Conservation (phyloP, 2,797 vertebrate species). For the Acipenser ruthenus region DNA sequence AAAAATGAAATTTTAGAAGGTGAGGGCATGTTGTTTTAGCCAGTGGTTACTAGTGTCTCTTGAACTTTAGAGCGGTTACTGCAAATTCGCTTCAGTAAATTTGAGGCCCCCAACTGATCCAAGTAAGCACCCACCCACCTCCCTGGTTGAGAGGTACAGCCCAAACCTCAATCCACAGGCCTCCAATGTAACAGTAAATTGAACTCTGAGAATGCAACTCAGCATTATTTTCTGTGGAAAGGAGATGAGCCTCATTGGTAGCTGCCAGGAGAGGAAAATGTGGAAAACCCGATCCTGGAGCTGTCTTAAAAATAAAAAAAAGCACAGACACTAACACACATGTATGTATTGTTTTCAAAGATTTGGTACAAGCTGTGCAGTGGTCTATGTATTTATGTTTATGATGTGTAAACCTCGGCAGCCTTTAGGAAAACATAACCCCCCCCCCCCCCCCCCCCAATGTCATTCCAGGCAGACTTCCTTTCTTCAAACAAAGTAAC, state of each 20-base stretch:
- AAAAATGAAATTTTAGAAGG: not conserved
- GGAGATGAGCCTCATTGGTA: constrained; percentile 72
- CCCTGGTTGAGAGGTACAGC: constrained; percentile 45
- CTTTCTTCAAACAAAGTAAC: constrained; percentile 24
- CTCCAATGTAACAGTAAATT: constrained; percentile 73
- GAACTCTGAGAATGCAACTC: constrained; percentile 69
- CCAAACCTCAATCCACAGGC: constrained; percentile 65
- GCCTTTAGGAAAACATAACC: constrained; percentile 20
- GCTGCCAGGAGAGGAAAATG: constrained; percentile 53
- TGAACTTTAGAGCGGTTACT: constrained; percentile 9
- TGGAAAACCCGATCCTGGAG: constrained; percentile 43
- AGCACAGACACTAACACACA: constrained; percentile 24
- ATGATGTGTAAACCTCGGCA: constrained; percentile 14
- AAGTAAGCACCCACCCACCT: constrained; percentile 50
- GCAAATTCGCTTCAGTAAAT: constrained; percentile 22
- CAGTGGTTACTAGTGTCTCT: constrained; percentile 9
- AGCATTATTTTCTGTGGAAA: constrained; percentile 72
- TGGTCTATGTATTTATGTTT: constrained; percentile 14
- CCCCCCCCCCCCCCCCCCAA: constrained; percentile 14
- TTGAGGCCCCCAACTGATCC: constrained; percentile 22
- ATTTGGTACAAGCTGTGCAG: constrained; percentile 12
- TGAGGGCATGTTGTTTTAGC: not conserved
- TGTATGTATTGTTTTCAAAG: constrained; percentile 3
- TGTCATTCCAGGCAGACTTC: constrained; percentile 23
- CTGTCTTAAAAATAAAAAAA: constrained; percentile 18